Percentiles rank a stretch among this genome's conserved stretches.
Evolutionary conservation across 1,140 invertebrate species (phyloP).

Genomic region (Drosophila littoralis): DNA sequence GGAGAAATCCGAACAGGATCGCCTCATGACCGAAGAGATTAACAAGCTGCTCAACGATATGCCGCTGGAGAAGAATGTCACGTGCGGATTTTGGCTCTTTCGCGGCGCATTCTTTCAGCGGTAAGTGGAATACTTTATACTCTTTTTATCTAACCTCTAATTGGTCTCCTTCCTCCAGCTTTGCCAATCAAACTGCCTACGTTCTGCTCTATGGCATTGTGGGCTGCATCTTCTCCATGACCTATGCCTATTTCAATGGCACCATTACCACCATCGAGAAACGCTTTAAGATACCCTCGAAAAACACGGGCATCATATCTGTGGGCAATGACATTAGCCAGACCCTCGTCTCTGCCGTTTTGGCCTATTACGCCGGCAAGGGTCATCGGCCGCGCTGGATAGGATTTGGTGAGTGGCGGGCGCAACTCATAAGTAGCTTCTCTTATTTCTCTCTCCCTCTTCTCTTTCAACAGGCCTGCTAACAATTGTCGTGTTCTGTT

Average conservation of each 20-base stretch:
- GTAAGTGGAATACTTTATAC: slow-evolving; percentile 20
- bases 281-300: slow-evolving; percentile 91
- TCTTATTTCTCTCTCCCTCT: slow-evolving; percentile 83
- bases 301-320: slow-evolving; percentile 90
- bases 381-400: slow-evolving; percentile 78
- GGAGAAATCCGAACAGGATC: slow-evolving; percentile 68
- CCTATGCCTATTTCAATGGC: slow-evolving; percentile 91
- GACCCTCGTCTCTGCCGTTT: slow-evolving; percentile 61
- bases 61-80: slow-evolving; percentile 86
- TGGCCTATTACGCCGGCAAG: slow-evolving; percentile 76
- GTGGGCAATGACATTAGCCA: slow-evolving; percentile 87
- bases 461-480: slow-evolving; percentile 86
- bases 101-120: slow-evolving; percentile 86
- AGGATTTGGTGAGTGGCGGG: slow-evolving; percentile 78
- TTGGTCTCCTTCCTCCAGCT: slow-evolving; percentile 86
- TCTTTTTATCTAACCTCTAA: background rate
- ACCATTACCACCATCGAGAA: slow-evolving; percentile 93
- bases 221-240: slow-evolving; percentile 90
- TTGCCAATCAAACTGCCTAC: slow-evolving; percentile 91
- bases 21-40: slow-evolving; percentile 82
- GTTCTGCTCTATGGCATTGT: slow-evolving; percentile 90
- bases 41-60: slow-evolving; percentile 85
- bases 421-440: too few species aligned
- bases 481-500: slow-evolving; percentile 89
- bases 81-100: slow-evolving; percentile 88